Base-by-base conservation (phyloP, 2,888 invertebrate genomes). In the Caenorhabditis sp. region DNA sequence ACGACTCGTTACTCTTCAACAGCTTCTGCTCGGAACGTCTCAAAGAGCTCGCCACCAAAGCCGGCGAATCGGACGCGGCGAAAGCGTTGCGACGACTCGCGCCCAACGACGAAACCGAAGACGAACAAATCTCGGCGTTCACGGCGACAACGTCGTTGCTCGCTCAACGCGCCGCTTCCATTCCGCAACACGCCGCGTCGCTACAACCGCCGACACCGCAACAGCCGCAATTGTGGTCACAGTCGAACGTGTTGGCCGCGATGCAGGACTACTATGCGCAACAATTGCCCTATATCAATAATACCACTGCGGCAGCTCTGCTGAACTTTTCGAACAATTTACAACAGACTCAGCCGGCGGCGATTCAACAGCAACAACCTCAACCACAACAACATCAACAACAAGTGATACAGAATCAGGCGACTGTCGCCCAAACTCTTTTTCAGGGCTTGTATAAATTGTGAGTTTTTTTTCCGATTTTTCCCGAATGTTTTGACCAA, bases 241-340 rank as follows among this genome's bases (percentile, higher is more conserved):
- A 87, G 65, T 84, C 84, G 19, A 66, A 76, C 24, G 78, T 86
- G 64, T 74, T 86, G 43, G 77, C 79, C 27, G 85, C 85, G 24
- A 84, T 87, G 81, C 84, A 85, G 66, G 81, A 85, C 54, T 87
- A 87, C 70, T 87, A 87, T 76, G 73, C 77, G 14, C 73, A 76
- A 14, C 64, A 62, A 26, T 51, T 67, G 59, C 57, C 67, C 21
- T 76, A 77, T 60, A 73, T 66, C 49, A 78, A 74, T 66, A 63
- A 67, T 43, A 75, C 70, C 64, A 82, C 76, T 62, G 75, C 77
- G 17, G 79, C 83, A 0, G 84, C 83, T 17, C 72, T 85, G 10
- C 71, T 85, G 24, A 76, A 76, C 21, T 72, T 83, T 10, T 71
- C 69, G 1, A 77, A 69, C 54, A 68, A 72, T 21, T 71, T 77